phyloP scores from a whole-genome alignment of 2,888 invertebrate genomes.

The Melinaea marsaeus region DNA sequence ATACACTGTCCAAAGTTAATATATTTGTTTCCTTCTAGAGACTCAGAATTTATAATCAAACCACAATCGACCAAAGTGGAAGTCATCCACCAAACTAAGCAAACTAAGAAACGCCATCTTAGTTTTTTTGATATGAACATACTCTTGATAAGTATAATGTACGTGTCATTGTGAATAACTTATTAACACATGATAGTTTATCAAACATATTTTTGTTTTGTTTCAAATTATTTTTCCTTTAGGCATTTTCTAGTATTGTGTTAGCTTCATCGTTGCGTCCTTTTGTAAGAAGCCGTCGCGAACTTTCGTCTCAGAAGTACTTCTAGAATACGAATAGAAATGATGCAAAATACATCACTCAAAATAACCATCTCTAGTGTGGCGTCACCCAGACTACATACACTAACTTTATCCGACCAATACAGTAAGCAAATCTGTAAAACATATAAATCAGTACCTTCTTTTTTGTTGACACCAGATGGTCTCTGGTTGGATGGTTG shows the following conservation, averaged over 20 bases:
- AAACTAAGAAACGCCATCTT: constrained; percentile 33
- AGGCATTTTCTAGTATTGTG: constrained; percentile 78
- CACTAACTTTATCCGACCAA: constrained; percentile 47
- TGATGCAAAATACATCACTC: constrained; percentile 83
- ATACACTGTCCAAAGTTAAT: constrained; percentile 37
- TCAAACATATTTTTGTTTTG: constrained; percentile 44
- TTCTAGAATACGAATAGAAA: constrained; percentile 81
- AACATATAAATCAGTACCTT: constrained; percentile 50
- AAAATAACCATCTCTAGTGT: constrained; percentile 83
- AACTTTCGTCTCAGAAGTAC: constrained; percentile 84
- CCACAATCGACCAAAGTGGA: constrained; percentile 89
- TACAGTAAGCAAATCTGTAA: constrained; percentile 44
- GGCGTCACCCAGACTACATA: constrained; percentile 64
- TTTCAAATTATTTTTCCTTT: constrained; percentile 61
- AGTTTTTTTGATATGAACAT: constrained; percentile 55
- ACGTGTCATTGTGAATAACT: constrained; percentile 41
- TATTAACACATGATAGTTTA: constrained; percentile 40
- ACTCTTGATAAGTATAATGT: constrained; percentile 42
- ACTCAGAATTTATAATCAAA: constrained; percentile 84
- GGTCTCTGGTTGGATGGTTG: no score
- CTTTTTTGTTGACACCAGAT: constrained; percentile 51
- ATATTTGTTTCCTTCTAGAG: constrained; percentile 85
- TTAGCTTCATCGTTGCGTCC: constrained; percentile 81
- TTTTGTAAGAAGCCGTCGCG: constrained; percentile 87
- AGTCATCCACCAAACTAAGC: constrained; percentile 68